Evolutionary conservation across 2,888 invertebrate genomes (phyloP).

Genomic region (Drosophila flavopinicola): DNA sequence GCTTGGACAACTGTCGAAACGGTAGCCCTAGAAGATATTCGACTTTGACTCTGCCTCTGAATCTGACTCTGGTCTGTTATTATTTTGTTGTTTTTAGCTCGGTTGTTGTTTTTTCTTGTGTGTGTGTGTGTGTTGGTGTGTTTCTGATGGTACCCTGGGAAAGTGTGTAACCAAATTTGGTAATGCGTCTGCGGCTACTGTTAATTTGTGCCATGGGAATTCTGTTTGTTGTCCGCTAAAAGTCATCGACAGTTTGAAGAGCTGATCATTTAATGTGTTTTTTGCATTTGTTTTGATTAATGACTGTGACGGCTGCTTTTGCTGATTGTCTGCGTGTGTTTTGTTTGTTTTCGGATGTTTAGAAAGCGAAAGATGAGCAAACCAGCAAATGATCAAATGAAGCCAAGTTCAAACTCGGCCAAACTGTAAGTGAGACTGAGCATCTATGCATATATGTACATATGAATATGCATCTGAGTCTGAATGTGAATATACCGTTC

Average conservation of each 20-base stretch:
- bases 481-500: slow-evolving; percentile 14
- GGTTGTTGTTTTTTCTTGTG: slow-evolving; percentile 1
- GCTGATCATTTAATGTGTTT: slow-evolving; percentile 25
- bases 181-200: slow-evolving; percentile 57
- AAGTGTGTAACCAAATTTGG: slow-evolving; percentile 40
- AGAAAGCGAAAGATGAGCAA: slow-evolving; percentile 41
- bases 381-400: too few relatives aligned
- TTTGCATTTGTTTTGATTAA: slow-evolving; percentile 41
- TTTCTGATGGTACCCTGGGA: slow-evolving; percentile 63
- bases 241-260: slow-evolving; percentile 31
- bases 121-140: background rate
- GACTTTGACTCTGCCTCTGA: slow-evolving; percentile 4
- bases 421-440: background rate
- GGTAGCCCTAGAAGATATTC: slow-evolving; percentile 38
- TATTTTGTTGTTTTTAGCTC: background rate
- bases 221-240: slow-evolving; percentile 29
- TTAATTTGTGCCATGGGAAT: slow-evolving; percentile 76
- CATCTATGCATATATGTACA: too few relatives aligned
- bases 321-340: slow-evolving; percentile 8
- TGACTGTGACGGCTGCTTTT: slow-evolving; percentile 13
- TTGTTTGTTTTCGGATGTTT: too few relatives aligned
- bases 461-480: background rate
- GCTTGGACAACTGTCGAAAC: slow-evolving; percentile 50
- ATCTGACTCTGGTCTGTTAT: background rate
- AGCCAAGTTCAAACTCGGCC: slow-evolving; percentile 28